phyloP scores from a whole-genome alignment of 2,797 vertebrate genomes.

The Phoeniculus purpureus region DNA sequence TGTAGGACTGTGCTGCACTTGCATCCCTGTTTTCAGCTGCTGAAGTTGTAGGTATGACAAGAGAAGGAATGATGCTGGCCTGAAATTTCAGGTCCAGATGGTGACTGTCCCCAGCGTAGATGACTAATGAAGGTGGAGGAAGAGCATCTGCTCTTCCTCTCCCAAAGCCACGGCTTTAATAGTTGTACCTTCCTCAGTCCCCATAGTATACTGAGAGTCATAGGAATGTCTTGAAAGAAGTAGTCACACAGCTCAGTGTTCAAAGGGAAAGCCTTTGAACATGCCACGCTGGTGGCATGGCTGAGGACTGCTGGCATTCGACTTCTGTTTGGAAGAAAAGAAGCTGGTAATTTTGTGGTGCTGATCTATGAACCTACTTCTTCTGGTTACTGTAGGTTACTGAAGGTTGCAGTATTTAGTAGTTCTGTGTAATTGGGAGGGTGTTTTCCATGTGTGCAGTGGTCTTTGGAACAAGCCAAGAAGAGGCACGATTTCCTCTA shows the following conservation, averaged over 20 bases:
- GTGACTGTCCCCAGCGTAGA: not conserved
- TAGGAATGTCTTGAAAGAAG: not conserved
- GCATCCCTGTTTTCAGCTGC: not conserved
- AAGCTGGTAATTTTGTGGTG: not conserved
- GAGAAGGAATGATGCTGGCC: not conserved
- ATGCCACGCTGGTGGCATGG: too few species aligned
- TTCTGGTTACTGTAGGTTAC: not conserved
- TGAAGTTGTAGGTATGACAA: not conserved
- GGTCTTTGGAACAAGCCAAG: not conserved
- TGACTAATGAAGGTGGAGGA: not conserved
- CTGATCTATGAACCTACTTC: not conserved
- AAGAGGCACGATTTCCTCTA: not conserved
- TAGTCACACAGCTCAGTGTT: not conserved
- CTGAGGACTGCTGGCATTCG: not conserved
- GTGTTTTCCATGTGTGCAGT: not conserved
- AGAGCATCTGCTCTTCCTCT: not conserved
- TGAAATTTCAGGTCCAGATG: constrained; percentile 13
- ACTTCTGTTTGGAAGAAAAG: not conserved
- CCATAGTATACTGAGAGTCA: not conserved
- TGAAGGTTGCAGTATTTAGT: not conserved
- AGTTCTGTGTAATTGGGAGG: not conserved
- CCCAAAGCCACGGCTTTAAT: not conserved
- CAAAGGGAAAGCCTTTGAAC: not conserved
- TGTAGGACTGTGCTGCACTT: not conserved
- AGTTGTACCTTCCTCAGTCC: not conserved